These are phyloP conservation scores for Bergia puertoricense DNA, from an alignment of 92 coral and sea anemone genomes.

Conservation along the genomic window DNA sequence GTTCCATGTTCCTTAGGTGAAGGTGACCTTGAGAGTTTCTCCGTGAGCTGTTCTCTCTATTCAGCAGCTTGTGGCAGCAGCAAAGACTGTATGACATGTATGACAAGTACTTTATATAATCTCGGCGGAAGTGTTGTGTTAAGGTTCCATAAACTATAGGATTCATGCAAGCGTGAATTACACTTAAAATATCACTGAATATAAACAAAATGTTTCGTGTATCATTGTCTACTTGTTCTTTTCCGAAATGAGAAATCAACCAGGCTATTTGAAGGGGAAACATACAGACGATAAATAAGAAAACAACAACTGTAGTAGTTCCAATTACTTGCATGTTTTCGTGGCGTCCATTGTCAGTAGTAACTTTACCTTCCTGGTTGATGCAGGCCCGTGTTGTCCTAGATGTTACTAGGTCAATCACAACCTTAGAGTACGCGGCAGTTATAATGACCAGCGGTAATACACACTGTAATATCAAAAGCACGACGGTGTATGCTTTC, in stretches of 20 bases:
- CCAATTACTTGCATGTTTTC: conserved; percentile 39
- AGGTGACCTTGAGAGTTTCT: not conserved
- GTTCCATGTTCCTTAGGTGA: not conserved
- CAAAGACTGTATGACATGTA: conserved; percentile 26
- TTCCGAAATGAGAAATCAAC: not conserved
- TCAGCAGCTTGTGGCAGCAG: not conserved
- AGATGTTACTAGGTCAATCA: not conserved
- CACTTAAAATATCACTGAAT: not conserved
- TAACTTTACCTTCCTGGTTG: conserved; percentile 6
- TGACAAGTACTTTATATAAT: conserved; percentile 21
- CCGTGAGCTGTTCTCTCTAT: not conserved
- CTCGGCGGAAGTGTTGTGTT: conserved; percentile 22
- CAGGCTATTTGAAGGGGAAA: conserved; percentile 16
- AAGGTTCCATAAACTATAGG: conserved; percentile 24
- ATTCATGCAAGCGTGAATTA: conserved; percentile 20
- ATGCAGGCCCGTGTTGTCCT: conserved; percentile 9
- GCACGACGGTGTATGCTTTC: not conserved
- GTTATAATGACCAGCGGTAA: not conserved
- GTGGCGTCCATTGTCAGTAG: conserved; percentile 17
- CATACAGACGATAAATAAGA: conserved; percentile 19
- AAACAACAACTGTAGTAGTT: not conserved
- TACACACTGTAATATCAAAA: conserved; percentile 16
- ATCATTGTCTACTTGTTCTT: not conserved
- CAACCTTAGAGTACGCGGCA: conserved; percentile 8
- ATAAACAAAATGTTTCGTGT: not conserved